Conservation (phyloP, 1,140 invertebrate species). For the Conus ventricosus region DNA sequence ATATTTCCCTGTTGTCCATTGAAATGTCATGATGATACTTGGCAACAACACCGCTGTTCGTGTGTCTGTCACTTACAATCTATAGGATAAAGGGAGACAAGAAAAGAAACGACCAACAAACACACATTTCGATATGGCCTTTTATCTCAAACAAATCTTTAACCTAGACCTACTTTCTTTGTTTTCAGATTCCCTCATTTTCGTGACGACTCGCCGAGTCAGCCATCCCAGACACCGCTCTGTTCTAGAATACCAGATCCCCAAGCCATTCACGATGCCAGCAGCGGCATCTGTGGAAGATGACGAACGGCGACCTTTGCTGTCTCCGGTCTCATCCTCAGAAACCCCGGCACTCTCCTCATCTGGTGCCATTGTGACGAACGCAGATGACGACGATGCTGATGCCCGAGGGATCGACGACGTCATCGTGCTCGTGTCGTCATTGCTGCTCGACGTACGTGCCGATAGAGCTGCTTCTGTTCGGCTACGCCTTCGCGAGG, state of each 20-base stretch:
- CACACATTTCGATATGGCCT: no score
- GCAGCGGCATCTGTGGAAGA: background rate
- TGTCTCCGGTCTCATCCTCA: background rate
- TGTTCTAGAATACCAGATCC: background rate
- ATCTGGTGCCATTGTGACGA: background rate
- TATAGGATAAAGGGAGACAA: no score
- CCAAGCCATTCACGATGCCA: background rate
- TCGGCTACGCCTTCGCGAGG: constrained; percentile 7
- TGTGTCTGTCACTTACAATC: no score
- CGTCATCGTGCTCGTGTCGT: constrained; percentile 8
- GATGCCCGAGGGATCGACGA: background rate
- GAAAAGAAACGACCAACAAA: no score
- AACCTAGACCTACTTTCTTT: background rate
- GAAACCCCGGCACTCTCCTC: background rate
- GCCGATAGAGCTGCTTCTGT: constrained; percentile 14
- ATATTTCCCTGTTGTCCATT: no score
- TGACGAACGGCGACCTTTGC: background rate
- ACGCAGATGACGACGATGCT: background rate
- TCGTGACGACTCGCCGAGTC: background rate
- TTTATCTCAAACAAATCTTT: background rate
- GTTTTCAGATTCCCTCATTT: background rate
- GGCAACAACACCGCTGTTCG: no score
- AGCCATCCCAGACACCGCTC: no score
- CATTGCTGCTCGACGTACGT: background rate
- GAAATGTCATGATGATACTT: no score